phyloP scores from a whole-genome alignment of 2,888 invertebrate species.

The Sycophila texana region DNA sequence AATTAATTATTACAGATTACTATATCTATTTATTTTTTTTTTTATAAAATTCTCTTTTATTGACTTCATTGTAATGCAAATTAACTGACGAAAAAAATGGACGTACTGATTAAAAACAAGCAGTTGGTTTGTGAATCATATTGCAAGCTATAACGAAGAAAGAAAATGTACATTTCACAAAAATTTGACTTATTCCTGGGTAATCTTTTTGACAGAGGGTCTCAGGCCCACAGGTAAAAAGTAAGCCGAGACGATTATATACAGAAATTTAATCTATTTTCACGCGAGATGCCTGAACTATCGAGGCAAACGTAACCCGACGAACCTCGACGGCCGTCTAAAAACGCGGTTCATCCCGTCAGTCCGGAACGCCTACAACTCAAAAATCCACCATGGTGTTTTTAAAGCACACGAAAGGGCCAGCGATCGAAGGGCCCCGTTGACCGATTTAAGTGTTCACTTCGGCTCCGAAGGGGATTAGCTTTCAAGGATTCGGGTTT shows the following conservation, averaged over 20 bases:
- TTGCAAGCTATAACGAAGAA: not conserved
- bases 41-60: too few species aligned
- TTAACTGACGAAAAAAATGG: not conserved
- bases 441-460: not conserved
- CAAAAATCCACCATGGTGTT: slow-evolving; percentile 1
- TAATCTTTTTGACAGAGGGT: too few species aligned
- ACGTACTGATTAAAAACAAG: not conserved
- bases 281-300: not conserved
- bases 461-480: not conserved
- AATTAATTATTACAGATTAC: too few species aligned
- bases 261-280: slow-evolving; percentile 18
- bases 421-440: not conserved
- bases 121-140: not conserved
- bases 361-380: not conserved
- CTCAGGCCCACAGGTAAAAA: not conserved
- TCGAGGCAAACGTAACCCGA: slow-evolving; percentile 14
- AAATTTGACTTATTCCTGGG: too few species aligned
- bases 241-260: not conserved
- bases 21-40: too few species aligned
- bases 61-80: too few species aligned
- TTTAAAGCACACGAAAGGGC: not conserved
- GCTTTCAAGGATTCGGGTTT: not conserved
- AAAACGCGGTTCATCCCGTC: not conserved
- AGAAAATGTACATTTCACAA: not conserved
- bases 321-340: not conserved